A percentile compares a stretch with the other conserved stretches of the same genome.
These are phyloP conservation scores for Pectinophora gossypiella DNA, from an alignment of 1,140 invertebrate species.

Conservation along the genomic window DNA sequence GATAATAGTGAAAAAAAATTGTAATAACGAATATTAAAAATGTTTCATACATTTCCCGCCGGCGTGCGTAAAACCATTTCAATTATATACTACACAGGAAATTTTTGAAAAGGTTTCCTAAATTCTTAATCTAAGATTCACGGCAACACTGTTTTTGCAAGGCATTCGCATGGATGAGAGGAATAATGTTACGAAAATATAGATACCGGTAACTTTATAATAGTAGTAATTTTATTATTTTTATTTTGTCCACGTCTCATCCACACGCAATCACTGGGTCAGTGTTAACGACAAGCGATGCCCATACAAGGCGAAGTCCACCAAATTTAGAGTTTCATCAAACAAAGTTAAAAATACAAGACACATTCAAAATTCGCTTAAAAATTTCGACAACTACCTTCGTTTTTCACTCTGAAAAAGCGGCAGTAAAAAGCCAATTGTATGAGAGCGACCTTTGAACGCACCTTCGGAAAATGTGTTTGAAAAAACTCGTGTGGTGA, in stretches of 20 bases:
- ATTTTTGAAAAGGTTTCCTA: no score
- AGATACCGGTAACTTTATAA: no score
- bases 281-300: conserved; percentile 72
- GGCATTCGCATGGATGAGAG: conserved; percentile 8
- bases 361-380: conserved; percentile 10
- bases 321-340: neutral
- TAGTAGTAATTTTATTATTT: no score
- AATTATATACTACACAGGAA: no score
- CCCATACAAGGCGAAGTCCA: conserved; percentile 59
- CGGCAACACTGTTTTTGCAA: neutral
- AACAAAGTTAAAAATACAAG: neutral
- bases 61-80: no score
- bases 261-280: conserved; percentile 38
- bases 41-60: no score
- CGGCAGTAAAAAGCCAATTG: no score
- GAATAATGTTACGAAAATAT: conserved; percentile 13
- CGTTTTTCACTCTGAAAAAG: no score
- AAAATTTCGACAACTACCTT: neutral
- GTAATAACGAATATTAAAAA: no score
- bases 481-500: conserved; percentile 24
- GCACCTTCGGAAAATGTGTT: no score
- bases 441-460: neutral
- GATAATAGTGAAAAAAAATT: no score
- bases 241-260: conserved; percentile 16
- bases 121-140: no score